Percentiles rank a stretch among this genome's conserved stretches.
These are phyloP conservation scores for Sinosuthora webbiana DNA, from an alignment of 2,113 vertebrate genomes.

Conservation along the genomic window DNA sequence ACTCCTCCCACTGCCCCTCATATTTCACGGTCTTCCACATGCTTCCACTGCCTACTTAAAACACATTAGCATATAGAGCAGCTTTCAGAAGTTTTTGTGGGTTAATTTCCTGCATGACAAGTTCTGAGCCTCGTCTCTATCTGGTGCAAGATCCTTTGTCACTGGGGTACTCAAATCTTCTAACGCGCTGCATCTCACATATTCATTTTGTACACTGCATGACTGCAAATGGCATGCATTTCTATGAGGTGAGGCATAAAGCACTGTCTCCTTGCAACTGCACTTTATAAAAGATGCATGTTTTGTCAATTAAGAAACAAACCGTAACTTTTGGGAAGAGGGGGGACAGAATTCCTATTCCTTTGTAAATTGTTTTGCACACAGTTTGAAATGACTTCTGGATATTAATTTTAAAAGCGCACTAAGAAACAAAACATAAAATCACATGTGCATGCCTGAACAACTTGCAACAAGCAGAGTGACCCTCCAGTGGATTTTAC, in stretches of 20 bases:
- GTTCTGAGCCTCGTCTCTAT: not conserved
- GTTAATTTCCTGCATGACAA: constrained; percentile 39
- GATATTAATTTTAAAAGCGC: not conserved
- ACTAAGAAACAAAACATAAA: not conserved
- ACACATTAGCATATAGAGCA: constrained; percentile 22
- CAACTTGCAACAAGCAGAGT: not conserved
- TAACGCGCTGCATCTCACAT: not conserved
- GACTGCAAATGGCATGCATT: not conserved
- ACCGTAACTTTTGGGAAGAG: not conserved
- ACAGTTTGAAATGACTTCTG: not conserved
- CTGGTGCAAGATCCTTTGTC: not conserved
- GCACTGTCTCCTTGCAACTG: not conserved
- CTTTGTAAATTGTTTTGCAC: not conserved
- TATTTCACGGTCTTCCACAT: not conserved
- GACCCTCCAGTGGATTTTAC: not conserved
- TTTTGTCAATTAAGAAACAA: not conserved
- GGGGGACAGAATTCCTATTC: not conserved
- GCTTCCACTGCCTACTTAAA: not conserved
- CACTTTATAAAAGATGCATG: rapidly evolving
- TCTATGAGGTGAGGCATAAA: not conserved
- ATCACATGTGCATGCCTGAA: not conserved
- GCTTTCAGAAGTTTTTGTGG: not conserved
- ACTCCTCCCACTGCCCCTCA: not conserved
- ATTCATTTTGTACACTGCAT: not conserved
- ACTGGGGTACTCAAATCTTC: not conserved